Conservation (phyloP, 1,140 invertebrate species). For the Octopus bimaculoides region DNA sequence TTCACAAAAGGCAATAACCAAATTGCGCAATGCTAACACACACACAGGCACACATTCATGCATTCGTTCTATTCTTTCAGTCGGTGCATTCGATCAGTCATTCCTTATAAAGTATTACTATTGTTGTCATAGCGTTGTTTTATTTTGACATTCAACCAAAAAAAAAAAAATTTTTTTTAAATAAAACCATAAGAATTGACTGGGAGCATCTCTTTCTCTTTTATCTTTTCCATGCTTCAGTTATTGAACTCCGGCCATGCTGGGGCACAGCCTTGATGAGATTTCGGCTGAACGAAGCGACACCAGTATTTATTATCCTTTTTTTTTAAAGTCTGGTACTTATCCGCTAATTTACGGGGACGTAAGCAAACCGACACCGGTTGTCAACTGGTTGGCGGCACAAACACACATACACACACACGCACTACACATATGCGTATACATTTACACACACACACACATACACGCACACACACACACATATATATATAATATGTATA, state of each 20-base stretch:
- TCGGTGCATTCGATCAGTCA: too few relatives aligned
- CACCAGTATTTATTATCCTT: background rate
- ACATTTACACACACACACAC: background rate
- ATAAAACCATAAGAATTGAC: too few relatives aligned
- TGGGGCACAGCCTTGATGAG: background rate
- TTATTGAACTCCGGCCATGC: background rate
- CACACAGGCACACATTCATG: too few relatives aligned
- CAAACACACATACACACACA: background rate
- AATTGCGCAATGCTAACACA: too few relatives aligned
- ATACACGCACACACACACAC: background rate
- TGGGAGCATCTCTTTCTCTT: background rate
- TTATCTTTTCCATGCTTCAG: background rate
- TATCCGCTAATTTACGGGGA: background rate
- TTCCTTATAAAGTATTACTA: too few relatives aligned
- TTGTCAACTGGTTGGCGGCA: background rate
- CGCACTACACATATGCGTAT: background rate
- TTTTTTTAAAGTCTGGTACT: background rate
- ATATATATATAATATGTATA: conserved; percentile 2
- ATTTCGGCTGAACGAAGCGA: background rate
- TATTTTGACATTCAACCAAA: too few relatives aligned
- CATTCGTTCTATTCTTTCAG: too few relatives aligned
- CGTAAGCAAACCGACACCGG: background rate
- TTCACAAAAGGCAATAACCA: too few relatives aligned
- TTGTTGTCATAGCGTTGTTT: too few relatives aligned
- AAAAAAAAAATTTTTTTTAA: too few relatives aligned